phyloP scores from a whole-genome alignment of 2,888 invertebrate genomes.

The Tineola bisselliella region DNA sequence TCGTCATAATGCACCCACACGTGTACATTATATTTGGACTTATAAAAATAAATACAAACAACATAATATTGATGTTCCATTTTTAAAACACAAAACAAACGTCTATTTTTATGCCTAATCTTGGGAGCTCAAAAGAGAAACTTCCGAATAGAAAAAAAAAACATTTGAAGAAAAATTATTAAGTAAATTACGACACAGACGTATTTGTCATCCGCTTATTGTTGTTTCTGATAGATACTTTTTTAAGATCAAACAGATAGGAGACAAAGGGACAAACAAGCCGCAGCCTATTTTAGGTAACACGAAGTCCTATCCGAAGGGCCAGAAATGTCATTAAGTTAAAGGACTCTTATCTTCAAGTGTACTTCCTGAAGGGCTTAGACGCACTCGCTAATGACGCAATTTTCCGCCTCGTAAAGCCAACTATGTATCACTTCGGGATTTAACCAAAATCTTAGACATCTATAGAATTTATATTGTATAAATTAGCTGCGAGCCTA shows the following conservation, averaged over 20 bases:
- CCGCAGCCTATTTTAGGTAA: background rate
- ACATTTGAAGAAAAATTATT: background rate
- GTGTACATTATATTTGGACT: too few species aligned
- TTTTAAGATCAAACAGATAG: background rate
- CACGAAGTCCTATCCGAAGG: background rate
- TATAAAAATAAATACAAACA: too few species aligned
- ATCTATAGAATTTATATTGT: background rate
- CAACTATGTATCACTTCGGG: slow-evolving; percentile 13
- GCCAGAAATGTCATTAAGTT: slow-evolving; percentile 13
- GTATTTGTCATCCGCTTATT: background rate
- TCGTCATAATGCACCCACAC: too few species aligned
- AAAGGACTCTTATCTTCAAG: slow-evolving; percentile 11
- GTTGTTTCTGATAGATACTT: background rate
- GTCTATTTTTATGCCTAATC: too few species aligned
- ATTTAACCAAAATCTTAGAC: slow-evolving; percentile 7
- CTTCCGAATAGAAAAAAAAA: background rate
- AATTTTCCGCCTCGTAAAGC: slow-evolving; percentile 11
- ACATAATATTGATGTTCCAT: too few species aligned
- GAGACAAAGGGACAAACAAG: background rate
- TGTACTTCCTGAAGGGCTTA: slow-evolving; percentile 13
- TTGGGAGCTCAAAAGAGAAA: too few species aligned
- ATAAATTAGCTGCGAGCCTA: background rate
- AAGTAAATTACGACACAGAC: background rate
- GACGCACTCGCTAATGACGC: slow-evolving; percentile 9
- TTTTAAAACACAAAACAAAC: too few species aligned